phyloP scores from a whole-genome alignment of 2,113 vertebrate species.

The Tupaia chinensis region DNA sequence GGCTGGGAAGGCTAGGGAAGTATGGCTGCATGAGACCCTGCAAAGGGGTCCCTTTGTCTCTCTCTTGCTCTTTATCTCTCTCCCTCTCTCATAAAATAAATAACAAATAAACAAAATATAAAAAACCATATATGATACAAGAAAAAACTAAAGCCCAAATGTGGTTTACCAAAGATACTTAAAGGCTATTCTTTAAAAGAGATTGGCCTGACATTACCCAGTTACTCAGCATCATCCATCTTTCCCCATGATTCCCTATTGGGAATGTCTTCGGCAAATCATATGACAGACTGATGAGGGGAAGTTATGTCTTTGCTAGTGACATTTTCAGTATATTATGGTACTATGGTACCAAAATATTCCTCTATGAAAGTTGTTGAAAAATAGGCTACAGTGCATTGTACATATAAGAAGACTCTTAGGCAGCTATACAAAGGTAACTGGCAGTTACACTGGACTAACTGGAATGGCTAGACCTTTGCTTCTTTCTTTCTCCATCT shows the following conservation, averaged over 20 bases:
- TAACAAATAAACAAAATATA: too few species aligned
- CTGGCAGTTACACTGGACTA: not conserved
- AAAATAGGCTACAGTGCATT: not conserved
- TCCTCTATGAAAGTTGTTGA: not conserved
- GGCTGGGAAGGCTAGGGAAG: too few species aligned
- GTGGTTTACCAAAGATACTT: not conserved
- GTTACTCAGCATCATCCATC: not conserved
- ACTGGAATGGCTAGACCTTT: not conserved
- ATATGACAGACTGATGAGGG: not conserved
- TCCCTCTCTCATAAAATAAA: too few species aligned
- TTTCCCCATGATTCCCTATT: not conserved
- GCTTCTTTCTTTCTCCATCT: not conserved
- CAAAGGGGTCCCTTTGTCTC: too few species aligned
- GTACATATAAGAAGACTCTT: not conserved
- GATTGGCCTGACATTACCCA: too few species aligned
- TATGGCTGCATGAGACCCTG: too few species aligned
- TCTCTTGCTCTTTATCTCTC: too few species aligned
- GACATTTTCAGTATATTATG: not conserved
- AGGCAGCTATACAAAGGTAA: not conserved
- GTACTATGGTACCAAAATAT: not conserved
- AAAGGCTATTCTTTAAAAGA: too few species aligned
- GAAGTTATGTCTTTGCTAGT: not conserved
- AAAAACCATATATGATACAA: not conserved
- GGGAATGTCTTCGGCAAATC: not conserved
- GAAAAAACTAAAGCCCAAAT: not conserved